These are phyloP conservation scores for Panurus biarmicus DNA, from an alignment of 2,113 vertebrate species.

Conservation along the genomic window DNA sequence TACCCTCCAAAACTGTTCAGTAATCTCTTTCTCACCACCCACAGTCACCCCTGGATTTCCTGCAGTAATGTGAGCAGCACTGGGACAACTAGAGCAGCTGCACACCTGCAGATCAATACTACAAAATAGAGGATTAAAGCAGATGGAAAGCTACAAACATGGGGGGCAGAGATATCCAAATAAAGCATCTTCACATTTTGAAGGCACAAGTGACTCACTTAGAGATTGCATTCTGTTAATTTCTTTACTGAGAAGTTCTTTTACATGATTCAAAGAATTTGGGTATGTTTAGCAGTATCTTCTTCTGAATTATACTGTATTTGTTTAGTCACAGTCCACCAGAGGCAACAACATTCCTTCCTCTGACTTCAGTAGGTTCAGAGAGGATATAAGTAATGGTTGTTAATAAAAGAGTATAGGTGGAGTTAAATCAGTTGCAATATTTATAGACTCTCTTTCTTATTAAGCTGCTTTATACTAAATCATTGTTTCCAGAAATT, in stretches of 20 bases:
- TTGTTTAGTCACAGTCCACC: background rate
- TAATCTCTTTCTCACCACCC: background rate
- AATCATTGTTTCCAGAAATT: background rate
- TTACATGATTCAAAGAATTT: background rate
- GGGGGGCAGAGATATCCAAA: background rate
- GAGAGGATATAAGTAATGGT: background rate
- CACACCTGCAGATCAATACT: background rate
- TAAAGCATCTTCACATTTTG: constrained; percentile 3
- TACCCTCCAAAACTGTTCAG: background rate
- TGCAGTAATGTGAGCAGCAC: background rate
- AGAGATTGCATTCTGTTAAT: background rate
- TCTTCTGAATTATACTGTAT: background rate
- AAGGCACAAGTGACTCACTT: background rate
- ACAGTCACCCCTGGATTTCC: background rate
- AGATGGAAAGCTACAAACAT: background rate
- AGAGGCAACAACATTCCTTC: background rate
- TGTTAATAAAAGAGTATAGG: background rate
- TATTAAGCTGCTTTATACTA: background rate
- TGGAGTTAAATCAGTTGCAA: background rate
- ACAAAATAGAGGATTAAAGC: background rate
- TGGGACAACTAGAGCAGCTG: background rate
- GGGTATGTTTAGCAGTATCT: background rate
- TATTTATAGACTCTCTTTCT: background rate
- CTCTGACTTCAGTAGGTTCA: background rate
- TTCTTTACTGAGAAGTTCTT: background rate